Conservation (phyloP, 30 jellyfish, hydroid and myxozoan genomes). For the Hydractinia echinata region DNA sequence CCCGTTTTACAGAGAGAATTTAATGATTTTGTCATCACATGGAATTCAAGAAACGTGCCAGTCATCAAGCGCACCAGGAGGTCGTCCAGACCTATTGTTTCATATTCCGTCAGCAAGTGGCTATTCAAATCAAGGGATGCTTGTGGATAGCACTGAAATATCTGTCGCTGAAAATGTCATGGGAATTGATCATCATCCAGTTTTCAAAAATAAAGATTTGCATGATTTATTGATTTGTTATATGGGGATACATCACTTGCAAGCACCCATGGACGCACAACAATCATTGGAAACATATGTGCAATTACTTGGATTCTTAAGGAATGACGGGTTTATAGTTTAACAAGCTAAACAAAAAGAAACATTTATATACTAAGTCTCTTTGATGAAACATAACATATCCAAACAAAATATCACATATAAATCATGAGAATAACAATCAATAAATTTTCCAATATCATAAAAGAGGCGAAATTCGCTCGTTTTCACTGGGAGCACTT, state of each 20-base stretch:
- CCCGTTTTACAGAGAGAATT: slow-evolving; percentile 12
- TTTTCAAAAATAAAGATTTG: neutral
- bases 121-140: neutral
- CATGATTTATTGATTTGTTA: slow-evolving; percentile 9
- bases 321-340: slow-evolving; percentile 3
- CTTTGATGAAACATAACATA: too few relatives aligned
- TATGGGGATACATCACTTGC: neutral
- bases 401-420: too few relatives aligned
- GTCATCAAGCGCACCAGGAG: slow-evolving; percentile 17
- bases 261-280: neutral
- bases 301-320: neutral
- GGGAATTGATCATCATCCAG: slow-evolving; percentile 6
- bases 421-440: too few relatives aligned
- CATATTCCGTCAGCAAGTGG: slow-evolving; percentile 1
- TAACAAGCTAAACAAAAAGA: neutral
- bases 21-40: slow-evolving; percentile 2
- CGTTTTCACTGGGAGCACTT: too few relatives aligned
- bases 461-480: too few relatives aligned
- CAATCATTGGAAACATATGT: neutral
- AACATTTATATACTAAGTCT: too few relatives aligned
- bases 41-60: slow-evolving; percentile 7
- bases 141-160: neutral
- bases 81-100: neutral
- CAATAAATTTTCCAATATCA: too few relatives aligned
- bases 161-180: neutral